A percentile compares a stretch with the other conserved stretches of the same genome.
Conservation (phyloP, 2,888 invertebrate genomes). For the Ganaspis brasiliensis region DNA sequence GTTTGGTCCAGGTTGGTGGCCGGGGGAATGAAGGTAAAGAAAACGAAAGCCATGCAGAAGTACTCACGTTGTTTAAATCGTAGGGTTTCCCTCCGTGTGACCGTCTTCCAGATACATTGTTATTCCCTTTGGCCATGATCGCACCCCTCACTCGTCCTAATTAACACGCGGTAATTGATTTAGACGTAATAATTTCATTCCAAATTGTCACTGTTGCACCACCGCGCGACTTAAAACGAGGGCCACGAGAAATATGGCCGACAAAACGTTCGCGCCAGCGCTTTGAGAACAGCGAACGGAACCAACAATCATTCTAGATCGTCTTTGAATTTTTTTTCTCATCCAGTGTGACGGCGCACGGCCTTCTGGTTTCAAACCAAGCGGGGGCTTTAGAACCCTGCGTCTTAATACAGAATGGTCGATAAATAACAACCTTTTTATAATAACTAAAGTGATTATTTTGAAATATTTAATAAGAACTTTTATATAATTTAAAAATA, state of each 20-base stretch:
- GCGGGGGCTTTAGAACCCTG: too few relatives aligned
- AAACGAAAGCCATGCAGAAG: slow-evolving; percentile 54
- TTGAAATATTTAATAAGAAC: too few relatives aligned
- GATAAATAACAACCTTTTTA: too few relatives aligned
- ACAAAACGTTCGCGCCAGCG: slow-evolving; percentile 68
- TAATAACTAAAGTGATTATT: too few relatives aligned
- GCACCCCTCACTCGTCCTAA: slow-evolving; percentile 51
- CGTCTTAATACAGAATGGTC: too few relatives aligned
- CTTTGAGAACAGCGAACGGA: neutral
- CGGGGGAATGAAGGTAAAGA: slow-evolving; percentile 31
- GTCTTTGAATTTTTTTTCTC: too few relatives aligned
- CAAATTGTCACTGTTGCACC: slow-evolving; percentile 72
- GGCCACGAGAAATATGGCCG: slow-evolving; percentile 78
- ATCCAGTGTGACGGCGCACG: too few relatives aligned
- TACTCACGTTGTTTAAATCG: slow-evolving; percentile 81
- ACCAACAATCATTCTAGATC: slow-evolving; percentile 1
- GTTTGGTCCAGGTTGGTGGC: slow-evolving; percentile 24
- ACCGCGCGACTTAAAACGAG: slow-evolving; percentile 70
- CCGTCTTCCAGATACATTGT: slow-evolving; percentile 75
- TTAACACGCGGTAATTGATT: slow-evolving; percentile 53
- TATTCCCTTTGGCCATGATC: slow-evolving; percentile 78
- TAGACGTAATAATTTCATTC: slow-evolving; percentile 51
- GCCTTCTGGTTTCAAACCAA: too few relatives aligned
- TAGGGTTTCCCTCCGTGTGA: slow-evolving; percentile 79
- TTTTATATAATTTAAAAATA: too few relatives aligned